These are phyloP conservation scores for Bombycilla garrulus DNA, from an alignment of 2,113 vertebrate species.

Conservation along the genomic window DNA sequence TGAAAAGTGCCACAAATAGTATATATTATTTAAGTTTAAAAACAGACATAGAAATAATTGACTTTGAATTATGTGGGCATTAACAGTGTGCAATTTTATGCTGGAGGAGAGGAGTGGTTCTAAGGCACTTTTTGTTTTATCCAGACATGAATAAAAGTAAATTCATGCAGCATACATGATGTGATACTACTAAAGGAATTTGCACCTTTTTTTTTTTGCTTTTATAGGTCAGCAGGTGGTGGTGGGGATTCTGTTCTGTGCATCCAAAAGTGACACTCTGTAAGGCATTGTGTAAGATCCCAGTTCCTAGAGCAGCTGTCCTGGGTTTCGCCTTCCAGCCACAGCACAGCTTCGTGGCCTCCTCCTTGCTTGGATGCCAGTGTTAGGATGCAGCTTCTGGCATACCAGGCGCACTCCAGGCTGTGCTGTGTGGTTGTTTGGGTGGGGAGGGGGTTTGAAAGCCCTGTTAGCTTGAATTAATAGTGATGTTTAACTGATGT, in stretches of 20 bases:
- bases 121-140: background rate
- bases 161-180: background rate
- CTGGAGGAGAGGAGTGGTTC: background rate
- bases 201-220: background rate
- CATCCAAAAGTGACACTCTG: rapidly evolving
- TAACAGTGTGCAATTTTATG: background rate
- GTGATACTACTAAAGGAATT: background rate
- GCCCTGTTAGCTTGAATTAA: background rate
- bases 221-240: background rate
- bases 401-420: rapidly evolving
- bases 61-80: background rate
- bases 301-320: background rate
- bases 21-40: background rate
- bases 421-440: background rate
- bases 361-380: background rate
- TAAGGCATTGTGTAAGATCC: no score
- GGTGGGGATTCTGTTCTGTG: background rate
- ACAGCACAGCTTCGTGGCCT: background rate
- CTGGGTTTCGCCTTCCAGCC: background rate
- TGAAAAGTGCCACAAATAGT: background rate
- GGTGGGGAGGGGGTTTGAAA: background rate
- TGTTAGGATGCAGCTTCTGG: background rate
- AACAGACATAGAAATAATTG: background rate
- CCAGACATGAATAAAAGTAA: background rate
- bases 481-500: background rate